Evolutionary conservation across 2,113 vertebrate species (phyloP).

Genomic region (Anas platyrhynchos): DNA sequence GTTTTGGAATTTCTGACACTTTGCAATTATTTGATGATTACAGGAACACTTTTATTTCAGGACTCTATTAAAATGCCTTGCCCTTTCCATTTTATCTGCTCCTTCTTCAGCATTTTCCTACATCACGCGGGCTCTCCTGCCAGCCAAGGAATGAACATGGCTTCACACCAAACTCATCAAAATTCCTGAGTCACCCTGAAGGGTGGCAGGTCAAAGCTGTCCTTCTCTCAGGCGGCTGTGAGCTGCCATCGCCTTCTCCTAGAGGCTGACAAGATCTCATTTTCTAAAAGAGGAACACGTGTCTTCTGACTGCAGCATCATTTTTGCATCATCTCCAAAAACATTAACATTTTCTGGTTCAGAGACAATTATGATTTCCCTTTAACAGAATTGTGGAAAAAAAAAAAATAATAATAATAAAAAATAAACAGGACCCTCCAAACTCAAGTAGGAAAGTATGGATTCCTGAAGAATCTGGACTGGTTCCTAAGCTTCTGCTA

Average conservation of each 20-base stretch:
- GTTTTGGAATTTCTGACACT: not conserved
- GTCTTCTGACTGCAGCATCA: not conserved
- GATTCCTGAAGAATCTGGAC: not conserved
- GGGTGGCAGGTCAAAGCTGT: not conserved
- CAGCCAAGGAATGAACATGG: not conserved
- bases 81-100: not conserved
- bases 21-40: not conserved
- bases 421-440: not conserved
- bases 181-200: not conserved
- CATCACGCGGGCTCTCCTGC: not conserved
- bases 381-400: not conserved
- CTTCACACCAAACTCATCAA: not conserved
- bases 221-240: not conserved
- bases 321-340: not conserved
- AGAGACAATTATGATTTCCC: accelerated
- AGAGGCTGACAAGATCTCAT: not conserved
- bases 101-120: not conserved
- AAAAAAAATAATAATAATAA: no score
- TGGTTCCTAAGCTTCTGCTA: not conserved
- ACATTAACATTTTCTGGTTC: not conserved
- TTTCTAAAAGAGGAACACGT: not conserved
- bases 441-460: not conserved
- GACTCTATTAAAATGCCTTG: not conserved
- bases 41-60: not conserved
- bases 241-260: not conserved